Conservation (phyloP, 2,113 vertebrate genomes). For the Polypterus senegalus region DNA sequence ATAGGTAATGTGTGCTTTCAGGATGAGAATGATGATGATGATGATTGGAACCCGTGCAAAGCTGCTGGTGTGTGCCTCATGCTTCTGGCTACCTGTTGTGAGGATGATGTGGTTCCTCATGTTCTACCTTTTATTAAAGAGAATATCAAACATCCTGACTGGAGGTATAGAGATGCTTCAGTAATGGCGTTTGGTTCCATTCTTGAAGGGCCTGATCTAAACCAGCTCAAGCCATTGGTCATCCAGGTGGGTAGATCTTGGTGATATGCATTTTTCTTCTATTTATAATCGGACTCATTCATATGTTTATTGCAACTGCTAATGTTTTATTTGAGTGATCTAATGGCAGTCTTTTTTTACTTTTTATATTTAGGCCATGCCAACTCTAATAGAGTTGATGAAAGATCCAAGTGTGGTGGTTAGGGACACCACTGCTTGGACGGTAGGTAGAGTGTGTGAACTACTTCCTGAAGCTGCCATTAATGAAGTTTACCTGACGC, state of each 20-base stretch:
- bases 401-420: conserved; percentile 95
- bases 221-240: conserved; percentile 87
- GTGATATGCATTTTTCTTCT: no score
- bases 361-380: conserved; percentile 65
- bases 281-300: no score
- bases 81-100: conserved; percentile 92
- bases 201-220: conserved; percentile 88
- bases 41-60: conserved; percentile 97
- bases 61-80: conserved; percentile 92
- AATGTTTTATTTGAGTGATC: not conserved
- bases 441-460: conserved; percentile 89
- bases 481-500: conserved; percentile 83
- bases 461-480: conserved; percentile 92
- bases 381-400: conserved; percentile 92
- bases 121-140: conserved; percentile 96
- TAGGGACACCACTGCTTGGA: conserved; percentile 94
- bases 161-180: conserved; percentile 90
- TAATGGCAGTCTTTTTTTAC: not conserved
- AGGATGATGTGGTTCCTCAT: conserved; percentile 92
- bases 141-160: conserved; percentile 85
- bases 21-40: conserved; percentile 93
- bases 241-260: conserved; percentile 58
- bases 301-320: not conserved
- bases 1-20: conserved; percentile 23
- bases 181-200: conserved; percentile 97